Conservation (phyloP, 2,797 vertebrate species). For the Anisognathus igniventris region DNA sequence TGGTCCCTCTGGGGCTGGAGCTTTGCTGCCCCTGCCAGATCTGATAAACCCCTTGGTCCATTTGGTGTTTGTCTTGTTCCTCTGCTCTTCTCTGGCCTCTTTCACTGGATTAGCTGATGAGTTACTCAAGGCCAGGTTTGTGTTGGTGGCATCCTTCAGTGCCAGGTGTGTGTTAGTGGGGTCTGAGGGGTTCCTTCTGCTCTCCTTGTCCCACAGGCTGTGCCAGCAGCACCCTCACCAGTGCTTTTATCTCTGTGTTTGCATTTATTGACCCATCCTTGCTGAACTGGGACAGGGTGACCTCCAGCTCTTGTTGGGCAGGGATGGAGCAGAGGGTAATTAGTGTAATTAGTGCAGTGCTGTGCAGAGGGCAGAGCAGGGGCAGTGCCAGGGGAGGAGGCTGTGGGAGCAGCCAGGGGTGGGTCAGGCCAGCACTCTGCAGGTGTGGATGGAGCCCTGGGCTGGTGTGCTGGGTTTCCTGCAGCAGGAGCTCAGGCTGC, state of each 20-base stretch:
- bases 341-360: background rate
- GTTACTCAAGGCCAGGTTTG: no score
- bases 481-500: background rate
- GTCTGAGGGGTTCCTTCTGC: background rate
- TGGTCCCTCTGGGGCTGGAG: background rate
- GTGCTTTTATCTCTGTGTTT: background rate
- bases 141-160: background rate
- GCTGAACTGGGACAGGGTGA: background rate
- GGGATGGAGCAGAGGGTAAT: background rate
- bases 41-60: fast-evolving
- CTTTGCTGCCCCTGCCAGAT: background rate
- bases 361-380: background rate
- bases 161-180: no score
- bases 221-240: background rate
- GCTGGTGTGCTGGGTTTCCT: background rate
- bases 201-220: background rate
- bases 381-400: background rate
- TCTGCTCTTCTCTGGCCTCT: background rate
- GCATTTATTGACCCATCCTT: background rate
- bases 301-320: background rate
- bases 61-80: background rate
- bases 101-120: fast-evolving
- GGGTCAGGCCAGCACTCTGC: background rate
- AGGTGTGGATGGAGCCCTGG: background rate
- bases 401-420: background rate